Conservation (phyloP, 2,797 vertebrate genomes). For the Girardinus metallicus region DNA sequence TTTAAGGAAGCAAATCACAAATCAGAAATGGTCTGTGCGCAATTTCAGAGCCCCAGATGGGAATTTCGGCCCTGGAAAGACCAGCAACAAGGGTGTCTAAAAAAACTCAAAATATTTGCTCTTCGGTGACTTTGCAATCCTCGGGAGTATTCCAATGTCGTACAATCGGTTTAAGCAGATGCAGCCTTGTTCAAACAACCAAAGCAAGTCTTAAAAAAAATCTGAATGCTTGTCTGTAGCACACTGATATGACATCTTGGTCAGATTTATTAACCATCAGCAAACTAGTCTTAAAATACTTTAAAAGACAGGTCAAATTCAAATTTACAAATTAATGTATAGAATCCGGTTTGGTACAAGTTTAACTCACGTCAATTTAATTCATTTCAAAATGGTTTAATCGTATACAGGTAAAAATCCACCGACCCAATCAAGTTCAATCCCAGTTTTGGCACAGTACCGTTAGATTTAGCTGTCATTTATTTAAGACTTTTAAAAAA, state of each 20-base stretch:
- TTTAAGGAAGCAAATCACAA: slow-evolving; percentile 59
- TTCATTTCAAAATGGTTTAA: too few relatives aligned
- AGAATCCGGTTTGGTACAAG: neutral
- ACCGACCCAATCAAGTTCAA: neutral
- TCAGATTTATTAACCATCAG: neutral
- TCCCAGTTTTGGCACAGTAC: neutral
- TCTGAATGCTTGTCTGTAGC: neutral
- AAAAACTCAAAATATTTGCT: neutral
- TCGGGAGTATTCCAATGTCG: neutral
- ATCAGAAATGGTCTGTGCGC: slow-evolving; percentile 30
- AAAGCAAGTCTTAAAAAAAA: neutral
- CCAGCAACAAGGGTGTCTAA: neutral
- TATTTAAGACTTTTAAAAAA: neutral
- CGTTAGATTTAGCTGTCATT: neutral
- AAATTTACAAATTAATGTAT: neutral
- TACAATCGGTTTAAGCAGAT: neutral
- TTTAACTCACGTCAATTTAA: too few relatives aligned
- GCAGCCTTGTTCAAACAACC: neutral
- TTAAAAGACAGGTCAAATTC: neutral
- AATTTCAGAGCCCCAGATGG: slow-evolving; percentile 25
- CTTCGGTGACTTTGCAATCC: neutral
- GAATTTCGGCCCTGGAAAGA: slow-evolving; percentile 22
- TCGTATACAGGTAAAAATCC: too few relatives aligned
- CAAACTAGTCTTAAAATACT: neutral
- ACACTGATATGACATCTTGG: too few relatives aligned